phyloP scores from a whole-genome alignment of 2,113 vertebrate species.

The Alligator mississippiensis region DNA sequence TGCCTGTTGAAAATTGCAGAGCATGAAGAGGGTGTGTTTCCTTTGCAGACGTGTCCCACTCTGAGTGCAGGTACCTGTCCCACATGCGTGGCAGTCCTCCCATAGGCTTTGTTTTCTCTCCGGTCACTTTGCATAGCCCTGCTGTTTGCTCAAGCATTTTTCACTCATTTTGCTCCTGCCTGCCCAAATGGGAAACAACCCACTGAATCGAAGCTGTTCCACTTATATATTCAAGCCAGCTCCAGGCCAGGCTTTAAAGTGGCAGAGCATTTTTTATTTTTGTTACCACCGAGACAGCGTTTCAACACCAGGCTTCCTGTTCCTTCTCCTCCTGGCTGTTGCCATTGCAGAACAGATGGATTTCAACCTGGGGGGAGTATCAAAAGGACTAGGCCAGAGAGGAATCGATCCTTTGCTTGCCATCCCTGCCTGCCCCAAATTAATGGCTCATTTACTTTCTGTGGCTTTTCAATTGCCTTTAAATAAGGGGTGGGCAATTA shows the following conservation, averaged over 20 bases:
- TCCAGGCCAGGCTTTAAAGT: not conserved
- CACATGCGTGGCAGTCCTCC: too few species aligned
- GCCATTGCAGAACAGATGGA: not conserved
- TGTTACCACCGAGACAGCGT: not conserved
- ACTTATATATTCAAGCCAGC: not conserved
- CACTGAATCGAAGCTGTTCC: not conserved
- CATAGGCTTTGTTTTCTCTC: not conserved
- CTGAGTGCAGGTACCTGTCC: too few species aligned
- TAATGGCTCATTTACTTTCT: not conserved
- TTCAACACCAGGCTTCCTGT: not conserved
- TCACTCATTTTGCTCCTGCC: not conserved
- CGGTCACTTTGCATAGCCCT: not conserved
- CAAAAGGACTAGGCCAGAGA: not conserved
- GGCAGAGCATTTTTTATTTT: not conserved
- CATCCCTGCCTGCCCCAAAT: not conserved
- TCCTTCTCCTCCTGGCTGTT: not conserved
- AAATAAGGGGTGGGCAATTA: not conserved
- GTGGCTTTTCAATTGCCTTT: not conserved
- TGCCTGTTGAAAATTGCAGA: too few species aligned
- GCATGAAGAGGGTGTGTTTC: too few species aligned
- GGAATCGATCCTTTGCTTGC: not conserved
- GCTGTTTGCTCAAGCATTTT: not conserved
- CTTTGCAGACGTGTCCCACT: too few species aligned
- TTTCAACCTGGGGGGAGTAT: not conserved
- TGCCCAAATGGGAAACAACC: not conserved